Percentiles rank a stretch among this genome's conserved stretches.
phyloP scores from a whole-genome alignment of 2,888 invertebrate genomes.

The Leptinotarsa tumamoca region DNA sequence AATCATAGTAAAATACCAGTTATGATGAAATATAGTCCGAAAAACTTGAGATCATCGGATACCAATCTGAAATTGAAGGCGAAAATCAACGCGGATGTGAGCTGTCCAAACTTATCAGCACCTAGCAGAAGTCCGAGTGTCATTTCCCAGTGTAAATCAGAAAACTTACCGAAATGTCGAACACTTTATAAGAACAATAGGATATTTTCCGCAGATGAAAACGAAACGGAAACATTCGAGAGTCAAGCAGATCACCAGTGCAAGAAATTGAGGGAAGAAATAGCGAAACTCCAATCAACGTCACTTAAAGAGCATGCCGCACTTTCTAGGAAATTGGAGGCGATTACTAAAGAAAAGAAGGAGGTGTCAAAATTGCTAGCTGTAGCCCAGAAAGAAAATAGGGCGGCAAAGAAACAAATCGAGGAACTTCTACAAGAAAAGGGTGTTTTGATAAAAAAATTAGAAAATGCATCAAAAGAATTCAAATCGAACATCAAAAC shows the following conservation, averaged over 20 bases:
- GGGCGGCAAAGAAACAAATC: conserved; percentile 58
- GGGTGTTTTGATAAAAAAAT: conserved; percentile 50
- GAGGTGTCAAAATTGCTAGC: conserved; percentile 56
- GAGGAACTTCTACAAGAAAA: conserved; percentile 61
- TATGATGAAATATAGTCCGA: conserved; percentile 39
- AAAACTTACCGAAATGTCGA: conserved; percentile 38
- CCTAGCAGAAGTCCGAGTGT: conserved; percentile 43
- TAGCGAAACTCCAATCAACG: conserved; percentile 54
- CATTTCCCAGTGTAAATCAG: conserved; percentile 37
- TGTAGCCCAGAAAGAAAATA: conserved; percentile 58
- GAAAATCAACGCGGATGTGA: conserved; percentile 42
- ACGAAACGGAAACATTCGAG: conserved; percentile 28
- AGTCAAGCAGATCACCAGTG: conserved; percentile 47
- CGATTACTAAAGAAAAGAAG: conserved; percentile 56
- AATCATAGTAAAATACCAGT: conserved; percentile 49
- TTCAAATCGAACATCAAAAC: conserved; percentile 59
- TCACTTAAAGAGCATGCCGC: conserved; percentile 58
- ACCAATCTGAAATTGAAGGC: conserved; percentile 36
- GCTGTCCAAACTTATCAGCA: conserved; percentile 48
- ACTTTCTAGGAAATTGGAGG: conserved; percentile 58
- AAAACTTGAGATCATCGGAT: conserved; percentile 41
- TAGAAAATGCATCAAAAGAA: conserved; percentile 61
- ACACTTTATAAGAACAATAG: conserved; percentile 47
- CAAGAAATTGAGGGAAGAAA: conserved; percentile 56
- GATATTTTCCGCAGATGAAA: conserved; percentile 32